Conservation (phyloP, 2,113 vertebrate genomes). For the Zosterops japonicus region DNA sequence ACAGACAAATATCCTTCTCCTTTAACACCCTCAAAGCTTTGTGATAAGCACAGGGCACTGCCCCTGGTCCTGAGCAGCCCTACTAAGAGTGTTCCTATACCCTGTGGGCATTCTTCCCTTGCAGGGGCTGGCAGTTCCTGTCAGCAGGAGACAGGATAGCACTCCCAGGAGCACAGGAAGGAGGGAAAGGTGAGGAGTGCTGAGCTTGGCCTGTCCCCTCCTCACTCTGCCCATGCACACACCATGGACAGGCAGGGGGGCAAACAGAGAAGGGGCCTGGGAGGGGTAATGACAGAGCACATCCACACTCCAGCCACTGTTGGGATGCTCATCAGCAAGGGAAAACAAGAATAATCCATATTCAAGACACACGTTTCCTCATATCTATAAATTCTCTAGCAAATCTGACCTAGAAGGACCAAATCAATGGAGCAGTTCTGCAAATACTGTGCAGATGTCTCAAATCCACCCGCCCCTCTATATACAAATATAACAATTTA, state of each 20-base stretch:
- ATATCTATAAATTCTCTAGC: not conserved
- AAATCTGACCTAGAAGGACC: not conserved
- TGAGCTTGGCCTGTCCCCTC: not conserved
- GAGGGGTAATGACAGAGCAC: not conserved
- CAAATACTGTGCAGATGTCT: not conserved
- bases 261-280: not conserved
- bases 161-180: not conserved
- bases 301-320: not conserved
- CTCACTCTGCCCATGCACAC: not conserved
- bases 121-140: not conserved
- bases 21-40: not conserved
- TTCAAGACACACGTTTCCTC: not conserved
- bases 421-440: not conserved
- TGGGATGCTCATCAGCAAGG: not conserved
- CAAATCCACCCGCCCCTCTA: not conserved
- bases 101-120: not conserved
- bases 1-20: not conserved
- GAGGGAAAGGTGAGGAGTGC: not conserved
- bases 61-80: not conserved
- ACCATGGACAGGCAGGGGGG: accelerated
- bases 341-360: not conserved
- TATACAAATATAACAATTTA: not conserved
- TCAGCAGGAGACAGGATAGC: not conserved
- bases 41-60: not conserved
- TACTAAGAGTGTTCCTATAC: not conserved